Conservation (phyloP, 2,113 vertebrate species). For the Urocolius indicus region DNA sequence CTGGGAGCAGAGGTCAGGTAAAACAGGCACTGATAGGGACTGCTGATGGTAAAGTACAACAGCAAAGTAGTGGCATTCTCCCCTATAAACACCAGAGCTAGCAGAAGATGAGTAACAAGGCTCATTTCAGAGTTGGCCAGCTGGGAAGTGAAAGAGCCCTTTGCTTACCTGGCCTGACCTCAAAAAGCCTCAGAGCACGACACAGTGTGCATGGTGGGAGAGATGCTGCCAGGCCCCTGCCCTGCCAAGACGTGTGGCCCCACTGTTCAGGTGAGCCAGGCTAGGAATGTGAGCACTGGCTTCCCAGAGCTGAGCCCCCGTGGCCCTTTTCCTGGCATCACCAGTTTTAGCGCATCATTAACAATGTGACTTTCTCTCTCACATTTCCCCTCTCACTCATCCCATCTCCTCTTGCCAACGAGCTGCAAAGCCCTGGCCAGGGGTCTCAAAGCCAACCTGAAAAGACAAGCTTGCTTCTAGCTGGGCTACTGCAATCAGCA, state of each 20-base stretch:
- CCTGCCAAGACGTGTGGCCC: background rate
- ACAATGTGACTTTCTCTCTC: background rate
- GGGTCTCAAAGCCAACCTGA: slow-evolving; percentile 47
- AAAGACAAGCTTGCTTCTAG: slow-evolving; percentile 52
- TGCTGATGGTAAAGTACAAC: background rate
- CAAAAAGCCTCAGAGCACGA: background rate
- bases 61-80: background rate
- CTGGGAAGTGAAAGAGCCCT: background rate
- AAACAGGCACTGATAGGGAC: background rate
- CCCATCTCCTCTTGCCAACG: slow-evolving; percentile 40
- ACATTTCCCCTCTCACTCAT: background rate
- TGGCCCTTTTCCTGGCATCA: slow-evolving; percentile 21
- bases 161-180: background rate
- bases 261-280: background rate
- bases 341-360: slow-evolving; percentile 45
- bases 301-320: background rate
- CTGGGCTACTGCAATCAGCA: slow-evolving; percentile 38
- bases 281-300: background rate
- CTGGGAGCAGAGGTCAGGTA: background rate
- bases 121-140: slow-evolving; percentile 17
- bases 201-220: background rate
- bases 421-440: slow-evolving; percentile 31
- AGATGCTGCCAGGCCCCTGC: background rate
- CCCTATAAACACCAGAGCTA: slow-evolving; percentile 1
- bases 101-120: slow-evolving; percentile 6